Base-by-base conservation (phyloP, 2,888 invertebrate species). In the Xanthia icteritia region DNA sequence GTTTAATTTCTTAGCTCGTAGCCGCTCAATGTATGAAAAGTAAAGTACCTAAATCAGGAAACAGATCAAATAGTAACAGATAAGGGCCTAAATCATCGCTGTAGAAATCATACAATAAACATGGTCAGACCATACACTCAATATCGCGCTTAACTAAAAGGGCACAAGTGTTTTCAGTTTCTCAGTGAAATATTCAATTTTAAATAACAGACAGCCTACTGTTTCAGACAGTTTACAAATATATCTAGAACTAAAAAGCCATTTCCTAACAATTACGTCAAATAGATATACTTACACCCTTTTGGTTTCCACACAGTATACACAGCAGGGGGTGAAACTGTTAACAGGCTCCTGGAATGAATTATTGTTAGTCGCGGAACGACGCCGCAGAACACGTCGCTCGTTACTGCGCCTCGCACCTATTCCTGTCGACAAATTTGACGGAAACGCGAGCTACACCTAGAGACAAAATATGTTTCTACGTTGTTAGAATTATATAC, bases 311-410 rank as follows among this genome's bases (percentile, higher is more conserved):
- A 23, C 27, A 39, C 5, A 17, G 5, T 66, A 51, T 48, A 58
- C 75, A 86, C 77, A 56, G 75, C 60, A 31, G 67, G 39, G 69
- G 79, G 83, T 81, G 79, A 77, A 88, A 86, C 85, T 88, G 91
- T 89, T 90, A 88, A 89, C 91, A 88, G 86, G 81, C 85, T 73
- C 81, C 82, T 79, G 78, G 83, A 88, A 90, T 92, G 89, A 91
- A 88, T 91, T 86, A 92, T 90, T 89, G 89, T 91, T 87, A 87
- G 87, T 89, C 88, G 86, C 86, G 85, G 51, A 76, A 76, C 82
- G 77, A 79, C 89, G 82, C 88, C 90, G 85, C 86, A 89, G 89
- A 86, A 89, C 88, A 86, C 85, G 86, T 60, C 77, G 83, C 89
- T 89, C 90, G 88, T 89, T 90, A 91, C 82, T 64, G 64, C 83